Percentiles rank a stretch among this genome's conserved stretches.
Evolutionary conservation across 2,888 invertebrate genomes (phyloP).

Genomic region (Selenia dentaria): DNA sequence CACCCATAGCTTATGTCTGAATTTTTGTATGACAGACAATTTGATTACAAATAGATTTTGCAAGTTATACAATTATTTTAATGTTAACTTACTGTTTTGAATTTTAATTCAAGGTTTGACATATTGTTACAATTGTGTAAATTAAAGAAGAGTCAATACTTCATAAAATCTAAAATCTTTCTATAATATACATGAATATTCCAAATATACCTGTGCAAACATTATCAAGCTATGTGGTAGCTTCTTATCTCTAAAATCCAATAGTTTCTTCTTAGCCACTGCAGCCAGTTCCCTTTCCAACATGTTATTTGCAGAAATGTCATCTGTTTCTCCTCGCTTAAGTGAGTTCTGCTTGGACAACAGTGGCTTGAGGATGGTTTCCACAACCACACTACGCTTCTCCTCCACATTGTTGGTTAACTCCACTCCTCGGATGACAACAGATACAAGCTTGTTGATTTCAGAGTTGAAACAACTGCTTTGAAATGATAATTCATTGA

Average conservation of each 20-base stretch:
- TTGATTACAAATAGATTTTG: no score
- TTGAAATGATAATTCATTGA: slow-evolving; percentile 92
- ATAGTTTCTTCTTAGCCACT: slow-evolving; percentile 52
- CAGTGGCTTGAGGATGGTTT: slow-evolving; percentile 76
- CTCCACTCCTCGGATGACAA: slow-evolving; percentile 92
- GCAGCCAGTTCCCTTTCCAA: slow-evolving; percentile 45
- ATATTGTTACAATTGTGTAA: no score
- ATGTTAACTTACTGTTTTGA: no score
- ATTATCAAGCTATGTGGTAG: slow-evolving; percentile 92
- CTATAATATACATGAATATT: no score
- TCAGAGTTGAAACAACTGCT: slow-evolving; percentile 96
- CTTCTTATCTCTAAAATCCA: slow-evolving; percentile 90
- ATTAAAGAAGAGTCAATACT: no score
- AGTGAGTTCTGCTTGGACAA: slow-evolving; percentile 75
- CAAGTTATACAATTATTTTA: no score
- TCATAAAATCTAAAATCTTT: no score
- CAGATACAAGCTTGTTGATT: slow-evolving; percentile 92
- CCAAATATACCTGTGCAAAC: slow-evolving; percentile 94
- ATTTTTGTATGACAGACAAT: no score
- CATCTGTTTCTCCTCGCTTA: slow-evolving; percentile 42
- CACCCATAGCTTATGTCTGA: no score
- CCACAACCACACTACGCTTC: slow-evolving; percentile 68
- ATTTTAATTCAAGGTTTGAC: no score
- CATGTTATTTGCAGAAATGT: slow-evolving; percentile 35
- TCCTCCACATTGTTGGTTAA: slow-evolving; percentile 90